phyloP scores from a whole-genome alignment of 2,797 vertebrate species.

The Danio choprae region DNA sequence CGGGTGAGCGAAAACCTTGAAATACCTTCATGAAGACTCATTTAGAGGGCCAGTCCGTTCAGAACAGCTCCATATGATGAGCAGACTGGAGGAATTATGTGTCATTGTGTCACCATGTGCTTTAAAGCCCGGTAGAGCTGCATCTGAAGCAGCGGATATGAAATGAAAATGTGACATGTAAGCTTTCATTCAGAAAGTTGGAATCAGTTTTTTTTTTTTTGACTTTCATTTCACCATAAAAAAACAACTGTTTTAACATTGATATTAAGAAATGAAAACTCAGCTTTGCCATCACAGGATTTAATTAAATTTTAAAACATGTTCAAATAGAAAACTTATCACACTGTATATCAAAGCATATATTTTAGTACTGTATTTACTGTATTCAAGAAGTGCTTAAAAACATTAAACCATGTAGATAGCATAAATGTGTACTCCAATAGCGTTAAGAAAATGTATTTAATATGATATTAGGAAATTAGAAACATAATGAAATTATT shows the following conservation, averaged over 20 bases:
- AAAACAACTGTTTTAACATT: too few species aligned
- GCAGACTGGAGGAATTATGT: constrained; percentile 2
- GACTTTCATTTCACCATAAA: too few species aligned
- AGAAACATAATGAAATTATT: neutral
- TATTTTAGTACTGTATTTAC: too few species aligned
- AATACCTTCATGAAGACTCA: constrained; percentile 6
- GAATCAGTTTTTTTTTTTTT: too few species aligned
- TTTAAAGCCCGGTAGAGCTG: neutral
- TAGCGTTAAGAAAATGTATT: neutral
- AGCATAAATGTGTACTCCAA: neutral
- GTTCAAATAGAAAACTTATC: too few species aligned
- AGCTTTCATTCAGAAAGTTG: neutral
- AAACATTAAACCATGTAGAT: too few species aligned
- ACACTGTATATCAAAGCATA: too few species aligned
- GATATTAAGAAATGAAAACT: too few species aligned
- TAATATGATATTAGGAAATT: too few species aligned
- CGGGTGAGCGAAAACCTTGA: neutral
- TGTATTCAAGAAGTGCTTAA: too few species aligned
- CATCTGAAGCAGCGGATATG: neutral
- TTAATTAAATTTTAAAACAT: too few species aligned
- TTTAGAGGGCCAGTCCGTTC: neutral
- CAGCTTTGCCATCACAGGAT: too few species aligned
- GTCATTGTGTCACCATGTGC: neutral
- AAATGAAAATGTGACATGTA: neutral
- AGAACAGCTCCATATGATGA: constrained; percentile 4